Percentiles rank a stretch among this genome's conserved stretches.
Evolutionary conservation across 2,797 vertebrate genomes (phyloP).

Genomic region (Hippocampus kuda): DNA sequence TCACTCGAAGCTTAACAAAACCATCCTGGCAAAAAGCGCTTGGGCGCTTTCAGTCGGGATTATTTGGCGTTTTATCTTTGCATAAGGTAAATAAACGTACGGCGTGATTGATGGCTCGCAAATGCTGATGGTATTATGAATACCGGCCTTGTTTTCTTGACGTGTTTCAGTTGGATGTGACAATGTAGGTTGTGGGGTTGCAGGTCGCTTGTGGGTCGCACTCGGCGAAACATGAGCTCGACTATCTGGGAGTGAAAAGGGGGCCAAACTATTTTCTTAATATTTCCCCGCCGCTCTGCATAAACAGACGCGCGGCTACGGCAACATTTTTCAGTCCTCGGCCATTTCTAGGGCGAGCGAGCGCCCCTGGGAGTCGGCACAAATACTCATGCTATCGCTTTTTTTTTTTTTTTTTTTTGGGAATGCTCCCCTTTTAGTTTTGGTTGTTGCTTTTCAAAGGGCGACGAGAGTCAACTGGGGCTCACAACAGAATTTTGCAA

Average conservation of each 20-base stretch:
- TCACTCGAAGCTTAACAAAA: constrained; percentile 38
- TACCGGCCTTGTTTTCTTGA: constrained; percentile 24
- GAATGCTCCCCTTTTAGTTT: constrained; percentile 17
- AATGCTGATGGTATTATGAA: constrained; percentile 29
- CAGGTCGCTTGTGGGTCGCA: constrained; percentile 42
- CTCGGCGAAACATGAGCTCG: constrained; percentile 40
- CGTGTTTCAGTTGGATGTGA: constrained; percentile 38
- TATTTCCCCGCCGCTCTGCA: constrained; percentile 56
- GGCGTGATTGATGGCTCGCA: constrained; percentile 31
- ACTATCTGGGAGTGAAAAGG: constrained; percentile 46
- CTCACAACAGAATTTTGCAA: constrained; percentile 31
- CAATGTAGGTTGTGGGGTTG: constrained; percentile 49
- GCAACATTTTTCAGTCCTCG: constrained; percentile 69
- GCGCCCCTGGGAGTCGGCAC: constrained; percentile 62
- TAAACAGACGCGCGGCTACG: constrained; percentile 58
- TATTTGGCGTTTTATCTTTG: constrained; percentile 30
- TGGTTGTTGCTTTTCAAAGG: constrained; percentile 51
- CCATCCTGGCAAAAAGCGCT: constrained; percentile 26
- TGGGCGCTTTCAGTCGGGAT: constrained; percentile 15
- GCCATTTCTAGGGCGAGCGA: constrained; percentile 66
- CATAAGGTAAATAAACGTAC: constrained; percentile 36
- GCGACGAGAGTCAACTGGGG: constrained; percentile 55
- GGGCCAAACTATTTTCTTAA: constrained; percentile 45
- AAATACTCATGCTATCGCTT: constrained; percentile 66
- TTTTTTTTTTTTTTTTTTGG: not conserved